Conservation (phyloP, 2,113 vertebrate species). For the Tenebrosternarchus preto region DNA sequence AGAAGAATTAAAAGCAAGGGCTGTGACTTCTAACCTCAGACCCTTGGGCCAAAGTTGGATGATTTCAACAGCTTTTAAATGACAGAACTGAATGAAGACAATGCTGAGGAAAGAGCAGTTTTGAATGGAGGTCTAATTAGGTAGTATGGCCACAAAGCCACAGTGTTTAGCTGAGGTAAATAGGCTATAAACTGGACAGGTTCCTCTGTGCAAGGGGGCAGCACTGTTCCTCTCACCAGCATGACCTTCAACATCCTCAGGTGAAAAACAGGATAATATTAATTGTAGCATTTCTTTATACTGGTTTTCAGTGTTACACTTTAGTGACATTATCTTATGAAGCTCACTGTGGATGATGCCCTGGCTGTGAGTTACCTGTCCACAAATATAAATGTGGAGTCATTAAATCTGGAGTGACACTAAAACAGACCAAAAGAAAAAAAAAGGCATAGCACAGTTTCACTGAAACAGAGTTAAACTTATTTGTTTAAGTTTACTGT, state of each 20-base stretch:
- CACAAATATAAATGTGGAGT: not conserved
- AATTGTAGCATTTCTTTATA: not conserved
- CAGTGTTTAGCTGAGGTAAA: slow-evolving; percentile 59
- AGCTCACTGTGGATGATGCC: not conserved
- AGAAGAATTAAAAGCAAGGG: not conserved
- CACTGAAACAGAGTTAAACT: not conserved
- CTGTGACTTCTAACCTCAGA: not conserved
- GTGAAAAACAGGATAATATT: not conserved
- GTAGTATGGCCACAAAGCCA: slow-evolving; percentile 68
- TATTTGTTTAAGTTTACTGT: not conserved
- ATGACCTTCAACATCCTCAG: slow-evolving; percentile 53
- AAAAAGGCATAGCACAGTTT: no score
- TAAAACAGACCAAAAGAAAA: not conserved
- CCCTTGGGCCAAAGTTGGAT: slow-evolving; percentile 3
- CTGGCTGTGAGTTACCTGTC: not conserved
- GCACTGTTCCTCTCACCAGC: slow-evolving; percentile 60
- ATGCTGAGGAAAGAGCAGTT: not conserved
- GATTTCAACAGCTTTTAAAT: not conserved
- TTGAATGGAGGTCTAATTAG: slow-evolving; percentile 32
- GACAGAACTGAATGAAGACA: not conserved
- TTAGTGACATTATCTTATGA: slow-evolving; percentile 7
- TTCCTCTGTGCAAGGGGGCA: slow-evolving; percentile 58
- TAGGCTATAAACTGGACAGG: slow-evolving; percentile 55
- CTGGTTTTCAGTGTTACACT: not conserved
- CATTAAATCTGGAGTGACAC: not conserved